Percentiles rank a stretch among this genome's conserved stretches.
Evolutionary conservation across 1,140 invertebrate genomes (phyloP).

Genomic region (Drosophila kepulauana): DNA sequence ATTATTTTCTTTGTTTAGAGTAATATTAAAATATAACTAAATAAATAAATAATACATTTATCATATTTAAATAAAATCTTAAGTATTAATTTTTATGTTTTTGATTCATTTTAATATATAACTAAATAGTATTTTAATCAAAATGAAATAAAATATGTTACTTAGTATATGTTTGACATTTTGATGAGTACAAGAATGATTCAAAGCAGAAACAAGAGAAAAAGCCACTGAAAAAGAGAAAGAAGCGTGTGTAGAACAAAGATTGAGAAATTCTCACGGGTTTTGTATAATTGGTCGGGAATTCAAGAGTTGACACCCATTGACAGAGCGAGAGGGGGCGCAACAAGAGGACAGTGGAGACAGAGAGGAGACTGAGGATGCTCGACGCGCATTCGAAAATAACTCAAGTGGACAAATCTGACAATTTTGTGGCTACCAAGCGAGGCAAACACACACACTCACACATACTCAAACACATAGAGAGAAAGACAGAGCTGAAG

Average conservation of each 20-base stretch:
- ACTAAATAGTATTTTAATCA: no score
- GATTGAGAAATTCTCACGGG: constrained; percentile 73
- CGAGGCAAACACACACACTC: constrained; percentile 51
- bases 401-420: constrained; percentile 84
- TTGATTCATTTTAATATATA: no score
- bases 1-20: no score
- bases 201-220: not conserved
- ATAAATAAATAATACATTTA: no score
- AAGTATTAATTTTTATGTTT: no score
- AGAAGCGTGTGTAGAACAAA: constrained; percentile 17
- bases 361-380: not conserved
- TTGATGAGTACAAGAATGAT: constrained; percentile 32
- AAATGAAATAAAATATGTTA: no score
- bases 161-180: no score
- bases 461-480: constrained; percentile 38
- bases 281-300: constrained; percentile 79
- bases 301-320: constrained; percentile 70
- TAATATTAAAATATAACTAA: no score
- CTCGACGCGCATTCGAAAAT: constrained; percentile 70
- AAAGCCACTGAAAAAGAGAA: not conserved
- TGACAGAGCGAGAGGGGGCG: constrained; percentile 20
- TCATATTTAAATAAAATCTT: no score
- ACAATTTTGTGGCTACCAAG: constrained; percentile 83
- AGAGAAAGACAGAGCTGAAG: constrained; percentile 41
- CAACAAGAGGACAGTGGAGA: not conserved